Evolutionary conservation across 2,113 vertebrate genomes (phyloP).

Genomic region (Chascanopsetta lugubris): DNA sequence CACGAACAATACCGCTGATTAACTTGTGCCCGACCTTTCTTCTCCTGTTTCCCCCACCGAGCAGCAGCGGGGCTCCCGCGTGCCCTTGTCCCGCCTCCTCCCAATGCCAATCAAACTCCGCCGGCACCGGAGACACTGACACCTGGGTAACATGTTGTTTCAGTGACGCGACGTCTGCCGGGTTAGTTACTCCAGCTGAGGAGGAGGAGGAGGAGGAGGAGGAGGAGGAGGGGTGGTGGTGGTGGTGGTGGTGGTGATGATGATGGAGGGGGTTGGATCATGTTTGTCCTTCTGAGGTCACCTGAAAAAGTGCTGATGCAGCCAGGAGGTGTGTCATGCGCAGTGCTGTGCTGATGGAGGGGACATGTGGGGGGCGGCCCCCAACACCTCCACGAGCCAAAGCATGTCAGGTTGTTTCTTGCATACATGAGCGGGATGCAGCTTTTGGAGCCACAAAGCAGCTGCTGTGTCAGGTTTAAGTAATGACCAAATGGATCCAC

Average conservation of each 20-base stretch:
- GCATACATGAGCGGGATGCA: too few relatives aligned
- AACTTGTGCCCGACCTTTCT: conserved; percentile 49
- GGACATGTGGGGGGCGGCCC: too few relatives aligned
- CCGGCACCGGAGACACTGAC: neutral
- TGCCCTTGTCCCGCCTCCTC: conserved; percentile 26
- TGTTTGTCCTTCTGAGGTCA: conserved; percentile 62
- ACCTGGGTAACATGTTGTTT: conserved; percentile 29
- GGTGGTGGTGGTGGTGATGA: neutral
- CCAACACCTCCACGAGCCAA: neutral
- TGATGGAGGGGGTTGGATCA: neutral
- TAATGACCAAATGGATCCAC: too few relatives aligned
- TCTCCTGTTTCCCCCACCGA: conserved; percentile 39
- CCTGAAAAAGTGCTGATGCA: conserved; percentile 60
- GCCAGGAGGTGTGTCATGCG: conserved; percentile 34
- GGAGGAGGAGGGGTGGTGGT: neutral
- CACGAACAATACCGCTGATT: conserved; percentile 66
- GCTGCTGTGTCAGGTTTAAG: too few relatives aligned
- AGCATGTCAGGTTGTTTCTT: neutral
- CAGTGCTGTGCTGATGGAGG: conserved; percentile 7
- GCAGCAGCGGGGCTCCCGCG: conserved; percentile 14
- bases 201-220: neutral
- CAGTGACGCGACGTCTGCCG: conserved; percentile 6
- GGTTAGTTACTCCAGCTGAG: neutral
- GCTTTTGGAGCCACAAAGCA: too few relatives aligned
- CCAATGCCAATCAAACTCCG: conserved; percentile 52